phyloP scores from a whole-genome alignment of 2,797 vertebrate genomes.

The Botia kubotai region DNA sequence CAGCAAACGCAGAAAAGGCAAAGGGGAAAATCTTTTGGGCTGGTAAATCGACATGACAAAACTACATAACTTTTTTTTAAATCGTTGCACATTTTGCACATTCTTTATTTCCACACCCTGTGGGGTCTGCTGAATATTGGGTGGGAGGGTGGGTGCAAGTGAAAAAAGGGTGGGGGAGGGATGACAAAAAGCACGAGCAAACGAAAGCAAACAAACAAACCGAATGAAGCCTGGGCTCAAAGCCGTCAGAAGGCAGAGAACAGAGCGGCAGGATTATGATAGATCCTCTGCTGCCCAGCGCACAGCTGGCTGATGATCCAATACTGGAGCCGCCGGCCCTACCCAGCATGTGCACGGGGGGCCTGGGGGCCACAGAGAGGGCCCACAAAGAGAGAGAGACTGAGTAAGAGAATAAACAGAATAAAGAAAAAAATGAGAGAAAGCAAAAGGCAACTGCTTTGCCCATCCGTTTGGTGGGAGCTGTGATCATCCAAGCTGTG shows the following conservation, averaged over 20 bases:
- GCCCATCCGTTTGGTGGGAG: slow-evolving; percentile 66
- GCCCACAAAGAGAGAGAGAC: slow-evolving; percentile 38
- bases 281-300: slow-evolving; percentile 83
- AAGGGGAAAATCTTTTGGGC: slow-evolving; percentile 37
- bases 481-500: slow-evolving; percentile 73
- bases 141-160: slow-evolving; percentile 43
- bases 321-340: slow-evolving; percentile 76
- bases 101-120: slow-evolving; percentile 66
- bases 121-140: slow-evolving; percentile 67
- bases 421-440: neutral
- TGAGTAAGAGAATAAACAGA: neutral
- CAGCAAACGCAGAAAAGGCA: slow-evolving; percentile 39
- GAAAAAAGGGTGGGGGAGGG: slow-evolving; percentile 62
- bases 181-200: slow-evolving; percentile 73
- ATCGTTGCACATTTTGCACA: slow-evolving; percentile 63
- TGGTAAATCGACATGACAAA: slow-evolving; percentile 51
- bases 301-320: slow-evolving; percentile 89
- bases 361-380: slow-evolving; percentile 64
- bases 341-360: slow-evolving; percentile 78
- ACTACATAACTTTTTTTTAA: slow-evolving; percentile 45
- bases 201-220: slow-evolving; percentile 82
- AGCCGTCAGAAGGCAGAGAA: slow-evolving; percentile 74
- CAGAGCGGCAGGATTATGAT: slow-evolving; percentile 83
- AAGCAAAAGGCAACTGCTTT: slow-evolving; percentile 70
- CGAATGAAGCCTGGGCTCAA: slow-evolving; percentile 80